Base-by-base conservation (phyloP, 2,888 invertebrate genomes). In the Mythimna impura region DNA sequence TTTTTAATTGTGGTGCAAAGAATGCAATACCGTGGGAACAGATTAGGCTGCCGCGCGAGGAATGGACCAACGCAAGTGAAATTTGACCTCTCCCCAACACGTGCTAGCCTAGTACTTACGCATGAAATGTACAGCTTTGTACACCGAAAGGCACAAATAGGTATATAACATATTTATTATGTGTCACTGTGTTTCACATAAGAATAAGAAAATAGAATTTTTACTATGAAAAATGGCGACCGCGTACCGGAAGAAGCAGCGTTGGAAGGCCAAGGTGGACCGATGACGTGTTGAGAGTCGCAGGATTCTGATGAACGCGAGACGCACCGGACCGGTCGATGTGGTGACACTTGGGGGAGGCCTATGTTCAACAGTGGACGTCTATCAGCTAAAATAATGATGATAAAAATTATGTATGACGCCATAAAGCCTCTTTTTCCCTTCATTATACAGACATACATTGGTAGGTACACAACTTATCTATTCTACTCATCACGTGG, bases 21-120 rank as follows among this genome's bases (percentile, higher is more conserved):
- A 89, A 85, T 86, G 85, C 88, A 87, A 88, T 77, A 85, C 86
- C 88, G 90, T 90, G 90, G 87, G 90, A 90, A 90, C 74, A 76
- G 67, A 85, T 85, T 71, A 82, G 81, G 71, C 78, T 76, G 78
- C 82, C 86, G 83, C 86, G 82, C 86, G 76, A 82, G 80, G 89
- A 88, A 90, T 89, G 76, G 71, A 73, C 83, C 71, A 81, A 82
- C 80, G 72, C 69, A 65, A 70, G 83, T 83, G 88, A 89, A 89
- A 90, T 87, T 86, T 86, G 86, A 89, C 86, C 87, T 85, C 83
- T 71, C 79, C 76, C 60, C 69, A 67, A 83, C 87, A 86, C 82
- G 80, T 84, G 85, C 76, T 80, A 69, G 67, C 64, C 73, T 60
- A 63, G 60, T 60, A 77, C 47, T 62, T 58, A 82, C 84, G 77